Conservation (phyloP, 2,113 vertebrate species). For the Hydrolagus affinis region DNA sequence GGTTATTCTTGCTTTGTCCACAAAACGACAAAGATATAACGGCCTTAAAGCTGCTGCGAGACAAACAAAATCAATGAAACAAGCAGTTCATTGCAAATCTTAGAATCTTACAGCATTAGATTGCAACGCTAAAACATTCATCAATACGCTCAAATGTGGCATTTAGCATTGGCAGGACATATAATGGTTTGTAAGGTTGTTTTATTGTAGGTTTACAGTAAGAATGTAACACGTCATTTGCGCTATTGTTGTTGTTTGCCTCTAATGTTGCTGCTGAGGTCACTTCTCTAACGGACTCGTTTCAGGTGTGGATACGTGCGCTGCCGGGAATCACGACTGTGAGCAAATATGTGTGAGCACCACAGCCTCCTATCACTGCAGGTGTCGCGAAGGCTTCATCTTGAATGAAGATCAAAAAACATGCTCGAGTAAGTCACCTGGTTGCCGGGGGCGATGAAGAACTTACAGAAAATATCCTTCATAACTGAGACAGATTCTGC, state of each 20-base stretch:
- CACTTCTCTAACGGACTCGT: slow-evolving; percentile 36
- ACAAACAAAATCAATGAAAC: too few species aligned
- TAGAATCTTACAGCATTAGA: too few species aligned
- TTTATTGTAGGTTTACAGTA: neutral
- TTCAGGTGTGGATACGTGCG: slow-evolving; percentile 60
- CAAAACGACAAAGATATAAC: too few species aligned
- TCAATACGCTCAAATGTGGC: too few species aligned
- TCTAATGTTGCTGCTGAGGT: slow-evolving; percentile 18
- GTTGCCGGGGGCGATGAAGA: too few species aligned
- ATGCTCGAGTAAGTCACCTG: slow-evolving; percentile 61
- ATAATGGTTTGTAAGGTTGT: neutral
- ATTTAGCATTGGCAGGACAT: neutral
- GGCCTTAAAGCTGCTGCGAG: too few species aligned
- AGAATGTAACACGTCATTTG: neutral
- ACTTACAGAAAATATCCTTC: too few species aligned
- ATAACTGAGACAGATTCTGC: too few species aligned
- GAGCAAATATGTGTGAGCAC: slow-evolving; percentile 66
- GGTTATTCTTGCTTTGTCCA: too few species aligned
- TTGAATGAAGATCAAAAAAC: slow-evolving; percentile 68
- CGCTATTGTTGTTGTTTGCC: neutral
- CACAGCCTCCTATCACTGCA: slow-evolving; percentile 57
- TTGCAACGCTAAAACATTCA: too few species aligned
- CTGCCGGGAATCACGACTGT: slow-evolving; percentile 58
- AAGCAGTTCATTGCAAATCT: too few species aligned
- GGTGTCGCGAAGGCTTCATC: slow-evolving; percentile 61